Percentiles rank a stretch among this genome's conserved stretches.
Evolutionary conservation across 2,797 vertebrate species (phyloP).

Genomic region (Gorsachius magnificus): DNA sequence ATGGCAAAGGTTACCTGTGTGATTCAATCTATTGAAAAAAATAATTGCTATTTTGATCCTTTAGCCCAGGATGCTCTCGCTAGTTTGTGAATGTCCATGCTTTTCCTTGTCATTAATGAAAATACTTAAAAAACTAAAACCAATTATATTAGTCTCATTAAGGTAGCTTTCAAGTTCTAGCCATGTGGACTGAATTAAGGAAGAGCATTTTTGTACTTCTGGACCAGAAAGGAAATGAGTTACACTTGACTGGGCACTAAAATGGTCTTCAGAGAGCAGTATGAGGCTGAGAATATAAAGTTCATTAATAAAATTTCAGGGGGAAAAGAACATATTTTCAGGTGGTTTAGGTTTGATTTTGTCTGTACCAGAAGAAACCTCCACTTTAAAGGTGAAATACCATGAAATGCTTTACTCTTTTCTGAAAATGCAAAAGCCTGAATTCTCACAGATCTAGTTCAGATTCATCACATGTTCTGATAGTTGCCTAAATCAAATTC

Average conservation of each 20-base stretch:
- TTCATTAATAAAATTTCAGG: neutral
- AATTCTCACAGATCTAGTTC: neutral
- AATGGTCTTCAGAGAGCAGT: neutral
- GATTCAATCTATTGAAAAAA: neutral
- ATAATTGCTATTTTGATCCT: neutral
- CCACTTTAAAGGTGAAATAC: neutral
- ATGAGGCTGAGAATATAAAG: neutral
- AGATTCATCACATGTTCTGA: neutral
- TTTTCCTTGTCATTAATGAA: neutral
- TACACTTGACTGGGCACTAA: neutral
- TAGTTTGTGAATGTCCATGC: neutral
- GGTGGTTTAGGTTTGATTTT: neutral
- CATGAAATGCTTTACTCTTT: fast-evolving
- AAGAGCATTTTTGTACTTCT: neutral
- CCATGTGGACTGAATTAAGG: neutral
- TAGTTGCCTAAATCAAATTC: neutral
- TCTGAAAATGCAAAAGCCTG: neutral
- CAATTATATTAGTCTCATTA: neutral
- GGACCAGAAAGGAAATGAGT: neutral
- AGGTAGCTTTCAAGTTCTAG: neutral
- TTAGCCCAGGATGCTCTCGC: neutral
- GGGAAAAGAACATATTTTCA: neutral
- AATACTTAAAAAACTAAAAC: neutral
- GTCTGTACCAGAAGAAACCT: neutral
- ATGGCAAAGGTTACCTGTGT: neutral